A percentile compares a stretch with the other conserved stretches of the same genome.
phyloP scores from a whole-genome alignment of 2,797 vertebrate genomes.

The Hemitrygon akajei region DNA sequence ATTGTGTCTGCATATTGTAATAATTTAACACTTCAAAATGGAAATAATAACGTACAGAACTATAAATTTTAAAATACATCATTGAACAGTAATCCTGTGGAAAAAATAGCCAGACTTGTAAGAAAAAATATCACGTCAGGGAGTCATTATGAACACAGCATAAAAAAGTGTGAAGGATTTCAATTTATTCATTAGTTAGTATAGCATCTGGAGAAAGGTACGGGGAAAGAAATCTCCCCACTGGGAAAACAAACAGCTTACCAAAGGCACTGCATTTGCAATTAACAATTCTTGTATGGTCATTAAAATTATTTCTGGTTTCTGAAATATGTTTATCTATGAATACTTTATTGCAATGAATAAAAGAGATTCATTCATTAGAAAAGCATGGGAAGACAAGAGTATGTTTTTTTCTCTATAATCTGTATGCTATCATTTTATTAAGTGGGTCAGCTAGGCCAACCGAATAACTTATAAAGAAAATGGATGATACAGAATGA shows the following conservation, averaged over 20 bases:
- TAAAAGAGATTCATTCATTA: background rate
- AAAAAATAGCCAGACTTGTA: background rate
- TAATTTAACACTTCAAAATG: background rate
- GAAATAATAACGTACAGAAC: background rate
- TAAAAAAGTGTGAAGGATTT: background rate
- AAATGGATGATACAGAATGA: background rate
- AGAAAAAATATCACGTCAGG: conserved; percentile 3
- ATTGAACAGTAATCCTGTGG: background rate
- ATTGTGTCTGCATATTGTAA: background rate
- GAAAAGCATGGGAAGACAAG: background rate
- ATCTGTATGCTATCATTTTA: background rate
- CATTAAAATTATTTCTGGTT: background rate
- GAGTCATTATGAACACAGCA: background rate
- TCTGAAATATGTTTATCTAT: background rate
- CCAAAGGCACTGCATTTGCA: background rate
- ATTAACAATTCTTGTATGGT: background rate
- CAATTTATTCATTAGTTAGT: background rate
- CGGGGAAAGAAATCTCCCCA: background rate
- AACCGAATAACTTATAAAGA: background rate
- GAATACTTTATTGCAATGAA: background rate
- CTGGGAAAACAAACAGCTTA: background rate
- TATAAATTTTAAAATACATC: background rate
- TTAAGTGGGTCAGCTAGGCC: background rate
- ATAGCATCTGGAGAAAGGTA: background rate
- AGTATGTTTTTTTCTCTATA: background rate